Evolutionary conservation across 2,797 vertebrate species (phyloP).

Genomic region (Fistularia tabacaria): DNA sequence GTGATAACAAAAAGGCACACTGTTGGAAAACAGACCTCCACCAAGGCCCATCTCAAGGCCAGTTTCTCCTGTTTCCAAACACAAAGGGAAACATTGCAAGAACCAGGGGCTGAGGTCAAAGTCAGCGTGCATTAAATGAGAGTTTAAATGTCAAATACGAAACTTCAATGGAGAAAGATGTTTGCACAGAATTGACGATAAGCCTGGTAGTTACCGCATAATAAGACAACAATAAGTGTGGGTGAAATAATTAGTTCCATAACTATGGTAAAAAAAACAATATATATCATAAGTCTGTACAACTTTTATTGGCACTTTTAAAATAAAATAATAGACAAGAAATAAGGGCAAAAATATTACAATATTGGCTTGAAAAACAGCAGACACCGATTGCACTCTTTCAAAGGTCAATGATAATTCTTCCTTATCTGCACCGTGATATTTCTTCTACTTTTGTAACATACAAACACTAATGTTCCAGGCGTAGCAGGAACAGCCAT

Average conservation of each 20-base stretch:
- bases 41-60: too few relatives aligned
- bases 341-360: conserved; percentile 53
- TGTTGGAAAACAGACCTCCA: too few relatives aligned
- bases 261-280: conserved; percentile 1
- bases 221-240: too few relatives aligned
- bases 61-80: too few relatives aligned
- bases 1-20: too few relatives aligned
- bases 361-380: conserved; percentile 48
- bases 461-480: conserved; percentile 29
- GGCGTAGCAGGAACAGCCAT: conserved; percentile 38
- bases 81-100: too few relatives aligned
- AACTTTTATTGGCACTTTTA: conserved; percentile 67
- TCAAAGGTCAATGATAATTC: conserved; percentile 27
- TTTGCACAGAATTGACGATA: too few relatives aligned
- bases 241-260: neutral
- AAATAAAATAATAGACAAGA: conserved; percentile 56
- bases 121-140: too few relatives aligned
- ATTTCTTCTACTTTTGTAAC: conserved; percentile 12
- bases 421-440: conserved; percentile 25
- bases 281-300: conserved; percentile 30
- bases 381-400: conserved; percentile 19
- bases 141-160: too few relatives aligned
- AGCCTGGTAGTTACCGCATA: neutral
- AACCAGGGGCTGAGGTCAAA: too few relatives aligned
- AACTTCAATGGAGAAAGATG: too few relatives aligned